phyloP scores from a whole-genome alignment of 2,113 vertebrate genomes.

The Phalacrocorax brasilianus region DNA sequence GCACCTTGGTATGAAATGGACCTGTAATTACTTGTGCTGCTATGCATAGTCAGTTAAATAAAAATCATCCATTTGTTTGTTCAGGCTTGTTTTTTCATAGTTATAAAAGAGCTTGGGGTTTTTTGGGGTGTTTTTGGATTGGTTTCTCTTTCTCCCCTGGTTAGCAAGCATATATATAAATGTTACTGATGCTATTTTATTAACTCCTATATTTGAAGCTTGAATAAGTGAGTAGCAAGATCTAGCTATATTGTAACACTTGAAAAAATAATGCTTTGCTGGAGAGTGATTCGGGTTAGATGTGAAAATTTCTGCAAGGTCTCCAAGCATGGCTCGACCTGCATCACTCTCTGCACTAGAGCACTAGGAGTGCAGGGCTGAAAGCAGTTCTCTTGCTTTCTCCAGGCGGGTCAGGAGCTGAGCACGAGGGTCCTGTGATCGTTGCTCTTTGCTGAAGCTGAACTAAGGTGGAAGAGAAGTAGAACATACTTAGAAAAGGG shows the following conservation, averaged over 20 bases:
- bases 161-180: neutral
- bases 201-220: neutral
- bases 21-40: neutral
- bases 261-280: neutral
- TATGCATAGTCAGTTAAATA: neutral
- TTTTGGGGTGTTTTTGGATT: too few species aligned
- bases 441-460: neutral
- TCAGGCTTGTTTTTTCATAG: neutral
- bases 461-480: neutral
- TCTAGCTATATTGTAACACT: neutral
- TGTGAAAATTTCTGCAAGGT: neutral
- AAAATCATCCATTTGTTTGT: neutral
- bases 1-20: neutral
- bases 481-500: neutral
- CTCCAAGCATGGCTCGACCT: neutral
- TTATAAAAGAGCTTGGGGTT: neutral
- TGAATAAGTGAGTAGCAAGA: neutral
- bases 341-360: rapidly evolving
- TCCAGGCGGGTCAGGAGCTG: neutral
- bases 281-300: neutral
- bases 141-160: too few species aligned
- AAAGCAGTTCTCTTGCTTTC: neutral
- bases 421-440: neutral
- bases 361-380: neutral
- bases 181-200: neutral